Evolutionary conservation across 2,113 vertebrate genomes (phyloP).

Genomic region (Marmota flaviventris): DNA sequence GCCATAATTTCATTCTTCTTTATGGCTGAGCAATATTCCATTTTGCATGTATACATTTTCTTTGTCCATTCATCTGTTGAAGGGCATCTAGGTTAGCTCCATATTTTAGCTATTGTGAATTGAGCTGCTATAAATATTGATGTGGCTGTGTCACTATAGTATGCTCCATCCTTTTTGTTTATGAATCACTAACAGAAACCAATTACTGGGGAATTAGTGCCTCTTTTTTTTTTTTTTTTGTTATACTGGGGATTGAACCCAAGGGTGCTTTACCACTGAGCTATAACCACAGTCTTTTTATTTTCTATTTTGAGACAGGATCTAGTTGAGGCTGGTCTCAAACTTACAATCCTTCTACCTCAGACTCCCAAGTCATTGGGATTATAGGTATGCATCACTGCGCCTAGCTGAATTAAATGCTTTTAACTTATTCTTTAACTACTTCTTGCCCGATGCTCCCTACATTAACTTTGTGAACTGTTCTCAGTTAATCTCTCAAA

Average conservation of each 20-base stretch:
- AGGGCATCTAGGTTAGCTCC: too few species aligned
- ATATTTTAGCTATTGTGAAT: too few species aligned
- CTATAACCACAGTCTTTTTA: background rate
- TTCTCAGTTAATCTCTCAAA: background rate
- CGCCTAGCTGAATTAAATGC: too few species aligned
- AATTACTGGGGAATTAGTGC: background rate
- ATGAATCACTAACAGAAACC: background rate
- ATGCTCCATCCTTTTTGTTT: background rate
- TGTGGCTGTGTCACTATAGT: too few species aligned
- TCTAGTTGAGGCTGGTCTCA: background rate
- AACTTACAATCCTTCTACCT: background rate
- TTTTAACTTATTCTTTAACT: background rate
- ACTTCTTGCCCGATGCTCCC: background rate
- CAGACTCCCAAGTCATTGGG: background rate
- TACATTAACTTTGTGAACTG: background rate
- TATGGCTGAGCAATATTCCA: too few species aligned
- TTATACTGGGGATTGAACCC: background rate
- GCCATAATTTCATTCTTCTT: too few species aligned
- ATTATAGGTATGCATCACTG: background rate
- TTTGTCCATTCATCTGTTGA: too few species aligned
- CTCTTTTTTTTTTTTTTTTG: background rate
- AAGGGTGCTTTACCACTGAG: background rate
- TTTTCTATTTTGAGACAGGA: background rate
- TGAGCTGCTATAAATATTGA: too few species aligned
- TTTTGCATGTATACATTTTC: too few species aligned